Evolutionary conservation across 1,140 invertebrate species (phyloP).

Genomic region (Papilio aristodemus): DNA sequence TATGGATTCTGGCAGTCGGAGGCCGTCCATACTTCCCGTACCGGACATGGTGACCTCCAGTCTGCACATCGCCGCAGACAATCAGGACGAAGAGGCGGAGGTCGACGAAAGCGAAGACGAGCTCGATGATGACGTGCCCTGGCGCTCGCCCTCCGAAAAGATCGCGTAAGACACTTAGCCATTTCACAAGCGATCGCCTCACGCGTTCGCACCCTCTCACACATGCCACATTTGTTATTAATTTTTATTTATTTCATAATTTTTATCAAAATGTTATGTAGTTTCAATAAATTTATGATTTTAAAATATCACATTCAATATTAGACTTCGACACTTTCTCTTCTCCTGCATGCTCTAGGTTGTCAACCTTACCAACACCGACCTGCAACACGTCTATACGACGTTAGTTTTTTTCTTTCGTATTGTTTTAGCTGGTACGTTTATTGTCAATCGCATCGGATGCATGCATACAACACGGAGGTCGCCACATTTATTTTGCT

Average conservation of each 20-base stretch:
- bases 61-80: constrained; percentile 86
- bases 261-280: not conserved
- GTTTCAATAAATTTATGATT: not conserved
- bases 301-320: not conserved
- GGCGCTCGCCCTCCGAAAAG: constrained; percentile 93
- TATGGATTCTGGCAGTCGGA: constrained; percentile 84
- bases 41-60: constrained; percentile 92
- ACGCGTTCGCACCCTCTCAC: constrained; percentile 57
- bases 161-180: constrained; percentile 86
- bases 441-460: constrained; percentile 66
- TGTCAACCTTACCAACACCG: not conserved
- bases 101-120: constrained; percentile 93
- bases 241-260: constrained; percentile 14
- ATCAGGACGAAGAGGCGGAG: constrained; percentile 86
- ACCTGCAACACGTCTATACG: constrained; percentile 25
- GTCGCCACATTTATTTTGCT: constrained; percentile 59
- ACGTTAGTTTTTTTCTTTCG: constrained; percentile 54
- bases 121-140: constrained; percentile 92
- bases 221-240: constrained; percentile 26
- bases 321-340: not conserved
- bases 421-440: constrained; percentile 67
- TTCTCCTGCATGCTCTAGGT: not conserved
- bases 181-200: constrained; percentile 45
- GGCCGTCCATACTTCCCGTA: constrained; percentile 92
- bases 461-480: constrained; percentile 66